Conservation (phyloP, 2,113 vertebrate genomes). For the Falco punctatus region DNA sequence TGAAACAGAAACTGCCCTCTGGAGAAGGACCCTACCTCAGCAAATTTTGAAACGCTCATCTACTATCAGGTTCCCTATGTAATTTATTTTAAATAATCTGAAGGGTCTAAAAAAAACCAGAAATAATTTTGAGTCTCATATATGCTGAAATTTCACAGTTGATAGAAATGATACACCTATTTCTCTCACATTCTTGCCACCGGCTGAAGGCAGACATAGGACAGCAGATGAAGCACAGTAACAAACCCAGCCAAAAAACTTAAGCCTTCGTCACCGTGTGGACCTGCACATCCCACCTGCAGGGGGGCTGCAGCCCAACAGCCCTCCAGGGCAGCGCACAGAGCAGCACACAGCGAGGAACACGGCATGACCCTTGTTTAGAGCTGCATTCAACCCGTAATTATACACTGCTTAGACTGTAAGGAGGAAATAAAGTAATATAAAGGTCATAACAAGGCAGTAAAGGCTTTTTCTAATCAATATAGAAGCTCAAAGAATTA, state of each 20-base stretch:
- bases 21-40: neutral
- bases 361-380: neutral
- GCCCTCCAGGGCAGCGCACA: neutral
- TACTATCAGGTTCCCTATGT: neutral
- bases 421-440: neutral
- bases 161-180: accelerated
- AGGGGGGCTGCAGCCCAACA: neutral
- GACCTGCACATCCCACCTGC: neutral
- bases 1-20: neutral
- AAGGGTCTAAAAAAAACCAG: neutral
- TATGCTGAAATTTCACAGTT: neutral
- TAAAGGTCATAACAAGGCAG: neutral
- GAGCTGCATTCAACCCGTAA: neutral
- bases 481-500: neutral
- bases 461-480: neutral
- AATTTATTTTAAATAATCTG: neutral
- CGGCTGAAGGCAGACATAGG: neutral
- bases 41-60: neutral
- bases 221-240: neutral
- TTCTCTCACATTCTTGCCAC: neutral
- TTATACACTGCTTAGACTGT: neutral
- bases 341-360: neutral
- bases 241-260: neutral
- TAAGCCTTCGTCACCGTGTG: neutral
- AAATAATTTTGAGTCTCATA: neutral